phyloP scores from a whole-genome alignment of 2,888 invertebrate species.

The Drosophila formosana region DNA sequence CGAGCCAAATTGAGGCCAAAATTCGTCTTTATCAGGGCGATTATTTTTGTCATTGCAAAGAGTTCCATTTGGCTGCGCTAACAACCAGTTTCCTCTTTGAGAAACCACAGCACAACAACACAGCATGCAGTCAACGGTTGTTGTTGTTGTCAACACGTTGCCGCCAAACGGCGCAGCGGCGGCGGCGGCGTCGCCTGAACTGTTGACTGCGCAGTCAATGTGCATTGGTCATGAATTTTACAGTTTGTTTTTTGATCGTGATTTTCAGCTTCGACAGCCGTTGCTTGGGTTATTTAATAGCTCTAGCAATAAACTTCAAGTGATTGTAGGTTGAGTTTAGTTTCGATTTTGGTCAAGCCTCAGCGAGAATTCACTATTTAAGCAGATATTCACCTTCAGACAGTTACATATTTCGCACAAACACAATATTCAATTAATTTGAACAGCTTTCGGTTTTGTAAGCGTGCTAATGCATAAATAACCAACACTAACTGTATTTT shows the following conservation, averaged over 20 bases:
- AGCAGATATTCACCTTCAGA: constrained; percentile 58
- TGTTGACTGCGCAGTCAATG: constrained; percentile 35
- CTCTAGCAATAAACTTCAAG: constrained; percentile 76
- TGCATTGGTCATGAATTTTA: constrained; percentile 71
- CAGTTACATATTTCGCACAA: constrained; percentile 31
- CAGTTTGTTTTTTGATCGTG: constrained; percentile 69
- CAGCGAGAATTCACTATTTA: constrained; percentile 31
- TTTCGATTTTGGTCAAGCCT: constrained; percentile 42
- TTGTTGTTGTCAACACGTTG: constrained; percentile 1
- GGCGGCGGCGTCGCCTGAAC: neutral
- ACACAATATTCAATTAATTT: constrained; percentile 11
- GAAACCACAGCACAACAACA: constrained; percentile 4
- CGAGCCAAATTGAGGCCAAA: constrained; percentile 63
- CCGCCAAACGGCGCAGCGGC: neutral
- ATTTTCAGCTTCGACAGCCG: constrained; percentile 58
- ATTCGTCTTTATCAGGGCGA: constrained; percentile 70
- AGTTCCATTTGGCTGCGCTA: constrained; percentile 34
- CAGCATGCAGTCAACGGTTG: neutral
- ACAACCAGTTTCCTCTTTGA: constrained; percentile 50
- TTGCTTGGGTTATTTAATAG: constrained; percentile 61
- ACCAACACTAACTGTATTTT: constrained; percentile 1
- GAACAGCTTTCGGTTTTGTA: constrained; percentile 3
- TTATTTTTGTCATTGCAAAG: constrained; percentile 72
- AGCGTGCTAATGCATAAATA: constrained; percentile 4
- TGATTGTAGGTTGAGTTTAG: constrained; percentile 54